Base-by-base conservation (phyloP, 2,888 invertebrate genomes). In the Napeogenes sylphis region DNA sequence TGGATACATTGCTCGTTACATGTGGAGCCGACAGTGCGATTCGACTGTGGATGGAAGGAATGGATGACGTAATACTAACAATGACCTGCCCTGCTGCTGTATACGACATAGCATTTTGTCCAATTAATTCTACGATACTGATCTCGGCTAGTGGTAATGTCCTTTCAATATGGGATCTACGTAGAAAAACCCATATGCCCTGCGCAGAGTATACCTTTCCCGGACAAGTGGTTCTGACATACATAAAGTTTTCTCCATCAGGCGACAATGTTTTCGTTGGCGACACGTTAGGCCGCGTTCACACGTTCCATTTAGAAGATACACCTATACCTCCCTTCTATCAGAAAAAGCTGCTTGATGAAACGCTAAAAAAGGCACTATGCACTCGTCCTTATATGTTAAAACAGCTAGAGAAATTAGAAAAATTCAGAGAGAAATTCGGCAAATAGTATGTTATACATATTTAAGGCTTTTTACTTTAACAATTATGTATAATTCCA, bases 21-120 rank as follows among this genome's bases (percentile, higher is more conserved):
- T 94, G 95, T 73, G 96, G 96, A 0, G 95, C 94, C 8, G 97
- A 97, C 78, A 94, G 94, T 92, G 92, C 92, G 30, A 92, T 95
- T 4, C 90, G 95, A 45, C 89, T 97, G 53, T 97, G 97, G 97
- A 87, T 93, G 21, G 93, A 94, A 55, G 94, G 93, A 14, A 89
- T 94, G 59, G 85, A 90, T 4, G 90, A 93, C 65, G 94, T 94
- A 0, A 85, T 95, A 2, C 88, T 95, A 64, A 91, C 92, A 4
- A 73, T 93, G 53, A 82, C 74, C 5, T 91, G 91, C 70, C 77
- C 84, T 0, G 71, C 80, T 0, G 92, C 93, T 0, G 90, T 93
- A 0, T 91, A 91, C 74, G 91, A 87, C 38, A 93, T 94, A 3
- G 89, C 92, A 12, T 96, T 96, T 93, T 94, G 94, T 77, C 95